These are phyloP conservation scores for Orchestes rusci DNA, from an alignment of 2,888 invertebrate genomes.

Conservation along the genomic window DNA sequence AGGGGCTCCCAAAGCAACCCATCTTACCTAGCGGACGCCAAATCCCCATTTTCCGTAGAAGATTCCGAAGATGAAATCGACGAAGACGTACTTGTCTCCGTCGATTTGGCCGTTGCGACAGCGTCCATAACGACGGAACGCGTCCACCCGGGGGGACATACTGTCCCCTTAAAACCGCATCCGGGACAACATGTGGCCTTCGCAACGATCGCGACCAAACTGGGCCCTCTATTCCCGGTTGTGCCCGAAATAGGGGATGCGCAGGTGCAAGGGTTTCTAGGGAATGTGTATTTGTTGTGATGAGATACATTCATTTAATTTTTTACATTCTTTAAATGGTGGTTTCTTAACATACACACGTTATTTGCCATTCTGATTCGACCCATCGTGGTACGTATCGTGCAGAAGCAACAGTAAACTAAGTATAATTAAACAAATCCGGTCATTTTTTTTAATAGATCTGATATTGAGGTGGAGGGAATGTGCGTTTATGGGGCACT, in stretches of 20 bases:
- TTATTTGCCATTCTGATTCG: constrained; percentile 82
- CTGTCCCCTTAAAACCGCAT: constrained; percentile 10
- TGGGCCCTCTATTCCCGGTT: too few species aligned
- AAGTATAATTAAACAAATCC: constrained; percentile 65
- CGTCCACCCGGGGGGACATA: constrained; percentile 17
- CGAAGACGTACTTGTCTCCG: constrained; percentile 24
- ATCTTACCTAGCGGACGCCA: constrained; percentile 42
- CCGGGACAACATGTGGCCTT: too few species aligned
- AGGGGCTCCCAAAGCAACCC: too few species aligned
- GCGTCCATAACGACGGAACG: constrained; percentile 19
- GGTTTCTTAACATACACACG: constrained; percentile 77
- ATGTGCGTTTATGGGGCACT: constrained; percentile 63
- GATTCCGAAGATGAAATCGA: constrained; percentile 8
- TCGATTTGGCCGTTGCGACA: constrained; percentile 41
- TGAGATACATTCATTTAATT: too few species aligned
- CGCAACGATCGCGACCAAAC: too few species aligned
- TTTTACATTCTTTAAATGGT: constrained; percentile 51
- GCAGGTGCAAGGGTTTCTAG: too few species aligned
- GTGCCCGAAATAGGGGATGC: too few species aligned
- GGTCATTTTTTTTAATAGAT: constrained; percentile 71
- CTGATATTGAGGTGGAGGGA: constrained; percentile 69
- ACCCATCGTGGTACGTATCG: constrained; percentile 66
- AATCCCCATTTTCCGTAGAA: constrained; percentile 38
- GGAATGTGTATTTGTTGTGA: too few species aligned
- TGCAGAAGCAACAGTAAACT: constrained; percentile 69